Conservation (phyloP, 92 coral and sea anemone genomes). For the Porites evermanni region DNA sequence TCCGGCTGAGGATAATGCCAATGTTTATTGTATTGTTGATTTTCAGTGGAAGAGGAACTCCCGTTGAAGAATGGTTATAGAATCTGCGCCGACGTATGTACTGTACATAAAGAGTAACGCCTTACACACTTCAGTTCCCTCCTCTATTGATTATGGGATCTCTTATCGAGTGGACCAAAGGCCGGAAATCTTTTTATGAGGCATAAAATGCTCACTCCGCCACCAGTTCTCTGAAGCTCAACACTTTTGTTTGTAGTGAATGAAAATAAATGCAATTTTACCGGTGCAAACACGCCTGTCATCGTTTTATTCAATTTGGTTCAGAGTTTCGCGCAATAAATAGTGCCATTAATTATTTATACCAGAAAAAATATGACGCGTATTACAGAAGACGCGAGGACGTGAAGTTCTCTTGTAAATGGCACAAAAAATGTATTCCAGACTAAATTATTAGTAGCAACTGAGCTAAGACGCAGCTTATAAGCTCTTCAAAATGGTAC, state of each 20-base stretch:
- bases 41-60: constrained; percentile 72
- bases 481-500: no score
- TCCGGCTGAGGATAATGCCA: no score
- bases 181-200: background rate
- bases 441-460: no score
- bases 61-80: constrained; percentile 67
- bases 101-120: background rate
- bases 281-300: background rate
- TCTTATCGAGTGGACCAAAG: background rate
- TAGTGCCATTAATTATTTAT: no score
- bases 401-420: no score
- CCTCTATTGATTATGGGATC: background rate
- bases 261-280: constrained; percentile 7
- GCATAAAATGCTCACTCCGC: background rate
- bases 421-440: no score
- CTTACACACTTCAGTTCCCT: background rate
- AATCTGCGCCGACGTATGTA: background rate
- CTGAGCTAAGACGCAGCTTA: no score
- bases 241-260: background rate
- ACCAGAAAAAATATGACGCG: background rate
- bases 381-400: no score
- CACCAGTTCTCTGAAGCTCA: background rate
- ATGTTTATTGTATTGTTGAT: background rate
- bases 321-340: no score
- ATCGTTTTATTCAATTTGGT: background rate